A percentile compares a stretch with the other conserved stretches of the same genome.
Conservation (phyloP, 2,113 vertebrate genomes). For the Amblyopsis rosae region DNA sequence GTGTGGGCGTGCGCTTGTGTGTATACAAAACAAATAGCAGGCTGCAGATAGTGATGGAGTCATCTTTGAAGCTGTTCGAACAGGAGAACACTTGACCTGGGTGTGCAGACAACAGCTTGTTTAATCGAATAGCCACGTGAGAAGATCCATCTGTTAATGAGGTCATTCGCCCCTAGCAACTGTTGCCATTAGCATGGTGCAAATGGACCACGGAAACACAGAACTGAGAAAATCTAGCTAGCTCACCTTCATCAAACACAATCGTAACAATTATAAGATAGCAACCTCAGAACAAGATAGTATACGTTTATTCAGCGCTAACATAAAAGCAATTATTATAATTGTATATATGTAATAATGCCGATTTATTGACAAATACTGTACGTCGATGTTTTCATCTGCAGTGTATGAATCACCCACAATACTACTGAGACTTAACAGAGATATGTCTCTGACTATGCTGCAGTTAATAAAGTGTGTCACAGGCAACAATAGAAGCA, state of each 20-base stretch:
- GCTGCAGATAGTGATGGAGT: no score
- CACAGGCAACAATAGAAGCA: slow-evolving; percentile 1
- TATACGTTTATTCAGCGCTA: background rate
- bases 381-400: slow-evolving; percentile 6
- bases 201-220: slow-evolving; percentile 17
- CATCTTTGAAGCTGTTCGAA: background rate
- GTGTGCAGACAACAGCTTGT: slow-evolving; percentile 48
- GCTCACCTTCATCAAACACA: slow-evolving; percentile 7
- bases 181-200: slow-evolving; percentile 15
- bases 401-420: background rate
- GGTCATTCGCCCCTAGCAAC: slow-evolving; percentile 32
- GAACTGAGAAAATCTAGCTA: slow-evolving; percentile 12
- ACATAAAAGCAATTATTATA: background rate
- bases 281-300: no score
- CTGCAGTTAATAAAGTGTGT: slow-evolving; percentile 35
- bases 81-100: slow-evolving; percentile 29
- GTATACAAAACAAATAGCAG: background rate
- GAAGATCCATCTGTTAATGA: slow-evolving; percentile 54
- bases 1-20: background rate
- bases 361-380: slow-evolving; percentile 8
- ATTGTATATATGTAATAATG: background rate
- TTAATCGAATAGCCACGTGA: slow-evolving; percentile 45
- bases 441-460: slow-evolving; percentile 18
- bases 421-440: slow-evolving; percentile 13
- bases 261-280: background rate